A percentile compares a stretch with the other conserved stretches of the same genome.
Evolutionary conservation across 2,797 vertebrate genomes (phyloP).

Genomic region (Choloepus didactylus): DNA sequence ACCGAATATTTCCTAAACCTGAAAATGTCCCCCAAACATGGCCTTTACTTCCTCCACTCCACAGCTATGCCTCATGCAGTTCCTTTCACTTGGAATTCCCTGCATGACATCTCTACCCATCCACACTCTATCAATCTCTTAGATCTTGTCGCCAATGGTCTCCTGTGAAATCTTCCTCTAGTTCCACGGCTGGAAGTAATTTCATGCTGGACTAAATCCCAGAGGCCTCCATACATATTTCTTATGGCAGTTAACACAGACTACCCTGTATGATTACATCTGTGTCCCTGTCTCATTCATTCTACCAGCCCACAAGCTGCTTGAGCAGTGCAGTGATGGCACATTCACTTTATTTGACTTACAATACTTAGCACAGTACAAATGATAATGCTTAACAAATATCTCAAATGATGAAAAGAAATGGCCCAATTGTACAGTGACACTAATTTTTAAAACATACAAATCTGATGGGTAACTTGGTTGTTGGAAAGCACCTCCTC

Average conservation of each 20-base stretch:
- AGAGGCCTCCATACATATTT: neutral
- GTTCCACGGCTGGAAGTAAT: slow-evolving; percentile 29
- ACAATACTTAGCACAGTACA: accelerated
- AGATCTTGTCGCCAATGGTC: neutral
- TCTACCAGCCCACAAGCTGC: neutral
- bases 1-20: neutral
- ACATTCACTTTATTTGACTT: neutral
- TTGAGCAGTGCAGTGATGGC: neutral
- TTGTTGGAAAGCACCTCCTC: accelerated
- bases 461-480: neutral
- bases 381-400: neutral
- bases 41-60: neutral
- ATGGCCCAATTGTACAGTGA: neutral
- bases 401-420: neutral
- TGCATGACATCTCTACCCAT: neutral
- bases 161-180: neutral
- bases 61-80: neutral
- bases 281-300: neutral
- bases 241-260: neutral
- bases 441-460: neutral
- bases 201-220: slow-evolving; percentile 29
- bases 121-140: neutral
- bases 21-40: neutral
- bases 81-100: neutral
- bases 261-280: neutral